Evolutionary conservation across 1,140 invertebrate genomes (phyloP).

Genomic region (Pteromalus puparum): DNA sequence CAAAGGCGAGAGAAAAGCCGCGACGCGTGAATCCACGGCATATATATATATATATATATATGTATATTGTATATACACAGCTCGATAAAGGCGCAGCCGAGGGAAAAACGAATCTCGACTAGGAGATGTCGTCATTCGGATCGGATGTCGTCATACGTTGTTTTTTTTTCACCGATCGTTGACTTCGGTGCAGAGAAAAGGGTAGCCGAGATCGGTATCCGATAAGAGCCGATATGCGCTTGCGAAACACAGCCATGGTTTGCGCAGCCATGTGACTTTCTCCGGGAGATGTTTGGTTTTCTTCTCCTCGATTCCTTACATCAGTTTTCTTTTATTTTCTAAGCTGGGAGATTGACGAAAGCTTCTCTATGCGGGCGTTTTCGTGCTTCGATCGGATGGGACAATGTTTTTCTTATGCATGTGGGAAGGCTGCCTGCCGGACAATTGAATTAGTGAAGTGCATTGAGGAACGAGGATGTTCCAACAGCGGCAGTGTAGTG

Average conservation of each 20-base stretch:
- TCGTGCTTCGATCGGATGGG: too few relatives aligned
- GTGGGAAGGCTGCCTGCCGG: background rate
- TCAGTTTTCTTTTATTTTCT: too few relatives aligned
- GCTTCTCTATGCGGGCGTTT: too few relatives aligned
- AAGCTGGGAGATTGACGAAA: too few relatives aligned
- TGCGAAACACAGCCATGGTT: too few relatives aligned
- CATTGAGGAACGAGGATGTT: background rate
- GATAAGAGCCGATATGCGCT: too few relatives aligned
- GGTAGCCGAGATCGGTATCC: background rate
- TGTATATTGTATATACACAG: too few relatives aligned
- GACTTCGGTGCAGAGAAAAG: background rate
- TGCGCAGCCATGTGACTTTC: too few relatives aligned
- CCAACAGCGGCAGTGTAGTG: background rate
- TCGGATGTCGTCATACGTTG: background rate
- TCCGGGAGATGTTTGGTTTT: too few relatives aligned
- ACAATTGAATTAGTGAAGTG: background rate
- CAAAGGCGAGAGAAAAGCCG: background rate
- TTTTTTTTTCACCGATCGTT: background rate
- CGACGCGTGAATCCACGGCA: background rate
- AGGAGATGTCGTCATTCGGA: slow-evolving; percentile 11
- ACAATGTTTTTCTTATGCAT: too few relatives aligned
- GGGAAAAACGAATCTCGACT: background rate
- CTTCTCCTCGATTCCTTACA: too few relatives aligned
- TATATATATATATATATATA: background rate
- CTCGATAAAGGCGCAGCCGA: background rate